Evolutionary conservation across 1,140 invertebrate species (phyloP), one percentile per base, ranked within the genome.

Genomic region (Proctacanthus coquilletti): DNA sequence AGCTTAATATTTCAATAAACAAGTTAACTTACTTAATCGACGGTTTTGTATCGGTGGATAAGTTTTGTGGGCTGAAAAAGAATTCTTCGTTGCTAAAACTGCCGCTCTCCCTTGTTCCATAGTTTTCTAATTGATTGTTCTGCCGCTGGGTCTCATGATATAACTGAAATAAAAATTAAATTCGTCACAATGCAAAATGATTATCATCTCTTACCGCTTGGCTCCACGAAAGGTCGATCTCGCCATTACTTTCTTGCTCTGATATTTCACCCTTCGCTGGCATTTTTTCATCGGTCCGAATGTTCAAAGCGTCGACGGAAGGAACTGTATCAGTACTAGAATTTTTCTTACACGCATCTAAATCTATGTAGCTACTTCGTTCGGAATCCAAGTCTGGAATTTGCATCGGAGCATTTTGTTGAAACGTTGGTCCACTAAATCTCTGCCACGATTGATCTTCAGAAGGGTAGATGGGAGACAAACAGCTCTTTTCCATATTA

Each of bases 281-380:
- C 80, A 86, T 85, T 36, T 73, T 74, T 54, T 86, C 83, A 50
- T 86, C 81, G 0, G 82, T 75, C 44, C 79, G 72, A 46, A 87
- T 84, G 49, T 84, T 77, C 21, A 80, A 56, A 15, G 72, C 34
- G 18, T 38, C 32, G 13, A 27, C 32, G 18, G 61, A 64, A 4
- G 60, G 21, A 14, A 25, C 34, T 13, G 45, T 40, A 32, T 25
- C n/a, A 25, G 6, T 25, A 8, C n/a, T n/a, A 25, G 23, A 8
- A 25, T 25, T 6, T 13, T 13, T 32, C 5, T 5, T 32, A 17
- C 15, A 32, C 13, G 13, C 5, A 32, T 32, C 30, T 27, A 42
- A 13, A 27, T 42, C 40, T 11, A 37, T 38, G 30, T 33, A 41
- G 10, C 20, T 37, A 18, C 29, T 38, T 33, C 23, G 18, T 11